Conservation (phyloP, 1,140 invertebrate genomes). For the Drosophila persimilis region DNA sequence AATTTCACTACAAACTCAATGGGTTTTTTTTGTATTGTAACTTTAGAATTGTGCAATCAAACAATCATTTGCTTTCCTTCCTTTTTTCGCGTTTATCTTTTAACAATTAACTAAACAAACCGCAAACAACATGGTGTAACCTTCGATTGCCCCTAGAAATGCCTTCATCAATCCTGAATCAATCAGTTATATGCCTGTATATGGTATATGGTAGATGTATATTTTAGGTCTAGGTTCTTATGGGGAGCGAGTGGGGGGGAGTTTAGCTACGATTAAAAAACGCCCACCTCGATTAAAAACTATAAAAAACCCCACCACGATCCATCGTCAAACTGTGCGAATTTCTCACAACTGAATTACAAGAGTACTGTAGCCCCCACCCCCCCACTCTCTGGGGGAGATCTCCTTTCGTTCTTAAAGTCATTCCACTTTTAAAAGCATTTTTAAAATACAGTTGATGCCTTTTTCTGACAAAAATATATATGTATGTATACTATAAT, state of each 20-base stretch:
- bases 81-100: conserved; percentile 35
- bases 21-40: conserved; percentile 12
- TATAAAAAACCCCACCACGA: conserved; percentile 58
- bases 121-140: conserved; percentile 67
- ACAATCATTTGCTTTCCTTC: conserved; percentile 38
- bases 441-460: conserved; percentile 69
- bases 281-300: conserved; percentile 62
- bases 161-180: conserved; percentile 9
- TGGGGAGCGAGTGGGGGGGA: conserved; percentile 3
- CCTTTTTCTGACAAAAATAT: conserved; percentile 63
- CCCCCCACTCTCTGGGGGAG: conserved; percentile 11
- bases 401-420: conserved; percentile 39
- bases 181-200: conserved; percentile 18
- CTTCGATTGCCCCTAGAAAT: conserved; percentile 67
- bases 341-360: conserved; percentile 63
- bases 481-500: conserved; percentile 19
- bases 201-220: conserved; percentile 12
- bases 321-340: conserved; percentile 50
- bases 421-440: conserved; percentile 60
- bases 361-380: conserved; percentile 30
- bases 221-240: conserved; percentile 41
- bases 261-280: conserved; percentile 47
- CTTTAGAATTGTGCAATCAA: conserved; percentile 48
- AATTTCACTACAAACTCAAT: conserved; percentile 57
- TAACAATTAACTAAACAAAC: conserved; percentile 77